These are phyloP conservation scores for Drosophila subpulchrella DNA, from an alignment of 1,140 invertebrate genomes.

Conservation along the genomic window DNA sequence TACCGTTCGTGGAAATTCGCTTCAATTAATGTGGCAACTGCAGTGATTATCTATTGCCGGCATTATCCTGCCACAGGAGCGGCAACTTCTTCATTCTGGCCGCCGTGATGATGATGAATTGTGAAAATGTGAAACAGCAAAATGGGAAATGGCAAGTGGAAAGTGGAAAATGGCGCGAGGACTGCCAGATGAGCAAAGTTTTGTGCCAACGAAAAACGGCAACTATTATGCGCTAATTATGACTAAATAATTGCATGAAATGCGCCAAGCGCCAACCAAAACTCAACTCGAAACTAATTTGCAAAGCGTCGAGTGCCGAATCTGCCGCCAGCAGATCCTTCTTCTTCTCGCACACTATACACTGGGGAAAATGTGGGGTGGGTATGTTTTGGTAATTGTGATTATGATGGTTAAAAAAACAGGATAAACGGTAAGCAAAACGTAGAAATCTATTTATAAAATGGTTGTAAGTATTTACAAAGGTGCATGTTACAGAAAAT, in stretches of 20 bases:
- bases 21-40: constrained; percentile 35
- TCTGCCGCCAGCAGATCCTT: constrained; percentile 38
- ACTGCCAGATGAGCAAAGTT: constrained; percentile 42
- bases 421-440: no score
- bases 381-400: no score
- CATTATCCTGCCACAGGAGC: constrained; percentile 11
- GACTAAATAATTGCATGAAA: constrained; percentile 54
- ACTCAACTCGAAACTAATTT: constrained; percentile 49
- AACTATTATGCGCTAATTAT: constrained; percentile 63
- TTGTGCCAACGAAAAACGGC: constrained; percentile 38
- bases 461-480: no score
- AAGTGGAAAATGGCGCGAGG: constrained; percentile 4
- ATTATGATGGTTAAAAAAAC: no score
- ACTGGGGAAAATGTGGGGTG: background rate
- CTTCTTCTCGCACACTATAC: constrained; percentile 1
- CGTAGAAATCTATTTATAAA: no score
- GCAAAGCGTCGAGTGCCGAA: constrained; percentile 42
- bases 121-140: constrained; percentile 3
- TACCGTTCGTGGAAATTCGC: constrained; percentile 5
- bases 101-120: constrained; percentile 53
- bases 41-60: constrained; percentile 33
- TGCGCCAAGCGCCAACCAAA: constrained; percentile 31
- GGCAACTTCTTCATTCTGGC: background rate
- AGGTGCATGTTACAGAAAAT: no score
- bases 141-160: background rate